These are phyloP conservation scores for Centropristis striata DNA, from an alignment of 2,113 vertebrate species.

Conservation along the genomic window DNA sequence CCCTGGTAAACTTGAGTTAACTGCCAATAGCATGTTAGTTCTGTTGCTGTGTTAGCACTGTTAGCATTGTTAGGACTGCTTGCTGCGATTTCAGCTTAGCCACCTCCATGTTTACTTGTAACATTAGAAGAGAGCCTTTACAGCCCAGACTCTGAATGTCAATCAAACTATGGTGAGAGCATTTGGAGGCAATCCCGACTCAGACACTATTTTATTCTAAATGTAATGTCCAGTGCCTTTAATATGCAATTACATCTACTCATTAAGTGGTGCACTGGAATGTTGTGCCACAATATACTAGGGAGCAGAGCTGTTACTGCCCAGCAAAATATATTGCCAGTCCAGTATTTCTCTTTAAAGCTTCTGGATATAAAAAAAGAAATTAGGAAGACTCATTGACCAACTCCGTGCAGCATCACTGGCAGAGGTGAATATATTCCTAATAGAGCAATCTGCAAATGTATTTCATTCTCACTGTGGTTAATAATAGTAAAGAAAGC, in stretches of 20 bases:
- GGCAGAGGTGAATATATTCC: neutral
- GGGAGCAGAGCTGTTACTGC: neutral
- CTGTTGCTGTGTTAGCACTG: too few species aligned
- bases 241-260: neutral
- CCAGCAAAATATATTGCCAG: neutral
- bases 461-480: constrained; percentile 5
- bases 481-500: constrained; percentile 13
- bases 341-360: neutral
- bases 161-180: too few species aligned
- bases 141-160: too few species aligned
- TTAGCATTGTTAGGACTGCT: too few species aligned
- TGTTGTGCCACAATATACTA: neutral
- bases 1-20: too few species aligned
- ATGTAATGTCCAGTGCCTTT: too few species aligned
- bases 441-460: neutral
- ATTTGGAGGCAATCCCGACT: too few species aligned
- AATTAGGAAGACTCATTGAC: neutral
- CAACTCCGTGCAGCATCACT: neutral
- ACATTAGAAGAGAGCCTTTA: too few species aligned
- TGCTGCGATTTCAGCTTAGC: too few species aligned
- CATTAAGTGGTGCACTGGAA: neutral
- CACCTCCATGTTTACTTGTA: too few species aligned
- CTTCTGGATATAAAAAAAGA: neutral
- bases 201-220: too few species aligned
- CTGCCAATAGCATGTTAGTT: too few species aligned